phyloP scores from a whole-genome alignment of 2,888 invertebrate species.

The Gymnocheta viridis region DNA sequence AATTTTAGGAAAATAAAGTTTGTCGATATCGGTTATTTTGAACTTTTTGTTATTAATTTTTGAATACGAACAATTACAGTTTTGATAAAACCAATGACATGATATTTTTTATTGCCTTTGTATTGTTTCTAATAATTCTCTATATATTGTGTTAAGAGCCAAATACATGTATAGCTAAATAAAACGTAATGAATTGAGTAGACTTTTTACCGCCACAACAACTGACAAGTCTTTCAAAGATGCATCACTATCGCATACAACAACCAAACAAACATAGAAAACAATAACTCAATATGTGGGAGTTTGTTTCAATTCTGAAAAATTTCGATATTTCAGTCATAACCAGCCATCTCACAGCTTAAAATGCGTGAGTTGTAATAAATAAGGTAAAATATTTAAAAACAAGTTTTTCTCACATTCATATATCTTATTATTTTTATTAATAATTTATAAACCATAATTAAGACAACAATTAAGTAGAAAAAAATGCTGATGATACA shows the following conservation, averaged over 20 bases:
- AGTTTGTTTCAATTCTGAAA: conserved; percentile 35
- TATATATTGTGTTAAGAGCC: no score
- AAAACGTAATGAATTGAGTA: conserved; percentile 2
- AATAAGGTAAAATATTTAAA: conserved; percentile 45
- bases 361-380: conserved; percentile 44
- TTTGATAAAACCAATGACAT: no score
- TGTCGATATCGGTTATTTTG: no score
- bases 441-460: conserved; percentile 25
- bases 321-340: conserved; percentile 39
- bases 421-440: conserved; percentile 4
- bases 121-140: no score
- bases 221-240: conserved; percentile 30
- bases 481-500: not conserved
- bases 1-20: no score
- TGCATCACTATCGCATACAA: conserved; percentile 2
- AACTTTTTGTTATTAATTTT: no score
- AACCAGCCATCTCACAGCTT: not conserved
- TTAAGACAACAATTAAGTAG: conserved; percentile 21
- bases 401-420: conserved; percentile 36
- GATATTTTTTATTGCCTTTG: no score
- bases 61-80: no score
- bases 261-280: not conserved
- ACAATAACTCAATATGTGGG: conserved; percentile 38
- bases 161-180: not conserved
- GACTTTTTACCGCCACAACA: conserved; percentile 43